phyloP scores from a whole-genome alignment of 2,113 vertebrate species.

The Colaptes auratus region DNA sequence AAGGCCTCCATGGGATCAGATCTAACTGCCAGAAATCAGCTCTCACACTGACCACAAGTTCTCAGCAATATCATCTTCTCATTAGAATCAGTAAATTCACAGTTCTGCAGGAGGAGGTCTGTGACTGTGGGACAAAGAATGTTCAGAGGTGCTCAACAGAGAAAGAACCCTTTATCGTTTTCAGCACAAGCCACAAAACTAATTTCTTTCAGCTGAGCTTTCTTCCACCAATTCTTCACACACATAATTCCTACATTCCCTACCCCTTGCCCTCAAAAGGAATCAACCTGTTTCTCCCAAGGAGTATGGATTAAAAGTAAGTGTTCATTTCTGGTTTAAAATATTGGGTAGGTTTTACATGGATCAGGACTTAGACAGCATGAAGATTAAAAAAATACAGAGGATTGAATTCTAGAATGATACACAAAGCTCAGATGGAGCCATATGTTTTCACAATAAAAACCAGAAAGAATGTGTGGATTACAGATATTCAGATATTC shows the following conservation, averaged over 20 bases:
- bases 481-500: neutral
- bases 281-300: neutral
- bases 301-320: neutral
- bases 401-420: neutral
- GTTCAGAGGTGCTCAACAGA: slow-evolving; percentile 28
- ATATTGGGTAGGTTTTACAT: neutral
- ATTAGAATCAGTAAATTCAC: neutral
- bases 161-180: slow-evolving; percentile 18
- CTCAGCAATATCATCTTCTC: neutral
- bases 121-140: slow-evolving; percentile 79
- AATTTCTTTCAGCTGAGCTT: neutral
- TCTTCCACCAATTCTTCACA: slow-evolving; percentile 1
- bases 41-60: neutral
- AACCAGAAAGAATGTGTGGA: neutral
- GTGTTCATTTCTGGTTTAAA: neutral
- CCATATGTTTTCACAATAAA: neutral
- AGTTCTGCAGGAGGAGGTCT: slow-evolving; percentile 78
- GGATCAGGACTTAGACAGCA: neutral
- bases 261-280: neutral
- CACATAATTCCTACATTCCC: neutral
- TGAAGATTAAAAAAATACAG: neutral
- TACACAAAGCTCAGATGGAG: neutral
- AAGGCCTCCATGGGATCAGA: neutral
- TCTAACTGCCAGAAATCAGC: neutral
- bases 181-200: neutral